Conservation (phyloP, 2,113 vertebrate genomes). For the Mormyrus iriodes region DNA sequence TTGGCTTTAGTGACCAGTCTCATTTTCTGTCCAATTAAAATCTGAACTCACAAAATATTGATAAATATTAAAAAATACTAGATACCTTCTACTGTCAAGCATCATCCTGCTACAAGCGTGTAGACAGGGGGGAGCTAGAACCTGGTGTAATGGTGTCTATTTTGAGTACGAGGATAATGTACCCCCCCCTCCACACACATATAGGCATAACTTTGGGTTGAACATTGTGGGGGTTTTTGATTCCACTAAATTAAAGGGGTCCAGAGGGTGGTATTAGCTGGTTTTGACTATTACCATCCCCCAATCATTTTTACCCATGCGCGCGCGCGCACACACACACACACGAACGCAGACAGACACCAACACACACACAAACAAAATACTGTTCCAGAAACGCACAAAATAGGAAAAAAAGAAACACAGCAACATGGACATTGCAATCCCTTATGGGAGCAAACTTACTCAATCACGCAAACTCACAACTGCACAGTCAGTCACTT, state of each 20-base stretch:
- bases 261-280: not conserved
- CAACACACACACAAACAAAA: not conserved
- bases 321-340: no score
- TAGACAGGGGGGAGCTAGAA: not conserved
- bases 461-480: not conserved
- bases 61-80: not conserved
- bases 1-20: no score
- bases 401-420: no score
- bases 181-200: not conserved
- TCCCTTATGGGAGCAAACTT: not conserved
- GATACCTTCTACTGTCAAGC: not conserved
- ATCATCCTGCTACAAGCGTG: not conserved
- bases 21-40: no score
- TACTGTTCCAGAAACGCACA: not conserved
- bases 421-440: not conserved
- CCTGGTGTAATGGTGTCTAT: not conserved
- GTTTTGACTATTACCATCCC: not conserved
- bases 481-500: not conserved
- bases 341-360: no score
- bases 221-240: not conserved
- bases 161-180: not conserved
- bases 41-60: not conserved
- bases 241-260: not conserved
- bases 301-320: not conserved
- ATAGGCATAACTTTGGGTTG: not conserved